Conservation (phyloP, 2,113 vertebrate species). For the Nycticryphes semicollaris region DNA sequence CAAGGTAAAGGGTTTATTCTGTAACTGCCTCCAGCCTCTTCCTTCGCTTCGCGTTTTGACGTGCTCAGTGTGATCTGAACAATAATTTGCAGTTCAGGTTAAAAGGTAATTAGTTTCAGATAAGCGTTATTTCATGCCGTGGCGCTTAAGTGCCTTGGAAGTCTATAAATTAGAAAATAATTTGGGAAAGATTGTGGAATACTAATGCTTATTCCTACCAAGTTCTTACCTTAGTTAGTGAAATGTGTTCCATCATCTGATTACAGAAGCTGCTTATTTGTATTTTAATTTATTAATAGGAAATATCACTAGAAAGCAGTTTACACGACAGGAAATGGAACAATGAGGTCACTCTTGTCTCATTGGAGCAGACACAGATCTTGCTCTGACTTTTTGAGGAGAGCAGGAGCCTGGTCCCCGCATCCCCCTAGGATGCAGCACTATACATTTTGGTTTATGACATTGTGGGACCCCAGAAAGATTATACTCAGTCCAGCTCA, state of each 20-base stretch:
- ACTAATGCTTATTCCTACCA: not conserved
- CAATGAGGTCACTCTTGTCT: not conserved
- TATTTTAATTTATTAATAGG: not conserved
- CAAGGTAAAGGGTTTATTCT: constrained; percentile 77
- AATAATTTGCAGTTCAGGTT: not conserved
- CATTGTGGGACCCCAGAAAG: not conserved
- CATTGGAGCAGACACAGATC: not conserved
- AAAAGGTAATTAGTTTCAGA: not conserved
- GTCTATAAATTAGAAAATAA: not conserved
- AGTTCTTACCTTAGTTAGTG: not conserved
- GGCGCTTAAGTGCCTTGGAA: not conserved
- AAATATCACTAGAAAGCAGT: not conserved
- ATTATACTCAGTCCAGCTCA: not conserved
- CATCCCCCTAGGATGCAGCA: not conserved
- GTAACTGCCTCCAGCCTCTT: not conserved
- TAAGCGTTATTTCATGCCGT: fast-evolving
- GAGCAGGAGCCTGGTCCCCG: not conserved
- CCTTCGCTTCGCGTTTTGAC: not conserved
- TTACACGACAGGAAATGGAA: not conserved
- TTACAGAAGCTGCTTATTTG: not conserved
- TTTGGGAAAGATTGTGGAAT: not conserved
- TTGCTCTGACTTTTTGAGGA: not conserved
- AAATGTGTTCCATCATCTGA: not conserved
- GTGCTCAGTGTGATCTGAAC: not conserved
- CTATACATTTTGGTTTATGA: not conserved